phyloP scores from a whole-genome alignment of 2,113 vertebrate species.

The Hippocampus comes region DNA sequence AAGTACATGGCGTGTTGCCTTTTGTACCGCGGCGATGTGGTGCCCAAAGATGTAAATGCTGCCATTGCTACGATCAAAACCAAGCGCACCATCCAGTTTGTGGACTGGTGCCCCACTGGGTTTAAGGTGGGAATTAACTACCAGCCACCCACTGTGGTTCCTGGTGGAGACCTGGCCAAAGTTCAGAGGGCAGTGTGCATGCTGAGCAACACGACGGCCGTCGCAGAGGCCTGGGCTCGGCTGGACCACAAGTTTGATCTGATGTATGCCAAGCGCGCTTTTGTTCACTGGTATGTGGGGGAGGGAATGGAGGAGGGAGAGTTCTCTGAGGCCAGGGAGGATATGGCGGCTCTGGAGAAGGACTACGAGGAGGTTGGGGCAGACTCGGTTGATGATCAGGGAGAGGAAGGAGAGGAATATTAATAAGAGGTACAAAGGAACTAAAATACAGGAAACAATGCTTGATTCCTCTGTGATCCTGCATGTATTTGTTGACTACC shows the following conservation, averaged over 20 bases:
- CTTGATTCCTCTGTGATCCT: not conserved
- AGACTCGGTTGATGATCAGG: constrained; percentile 5
- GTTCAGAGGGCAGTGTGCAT: constrained; percentile 9
- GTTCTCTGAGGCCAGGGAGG: constrained; percentile 13
- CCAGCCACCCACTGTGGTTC: constrained; percentile 12
- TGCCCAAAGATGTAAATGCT: constrained; percentile 12
- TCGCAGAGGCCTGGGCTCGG: constrained; percentile 71
- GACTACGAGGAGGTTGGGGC: constrained; percentile 9
- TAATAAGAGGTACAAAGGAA: not conserved
- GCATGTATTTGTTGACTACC: not conserved
- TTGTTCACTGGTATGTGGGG: constrained; percentile 63
- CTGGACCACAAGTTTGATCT: constrained; percentile 79
- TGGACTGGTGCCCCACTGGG: constrained; percentile 13
- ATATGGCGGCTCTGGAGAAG: constrained; percentile 10
- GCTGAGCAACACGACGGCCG: constrained; percentile 10
- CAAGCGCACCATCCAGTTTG: constrained; percentile 17
- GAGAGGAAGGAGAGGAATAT: constrained; percentile 7
- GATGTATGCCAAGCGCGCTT: constrained; percentile 79
- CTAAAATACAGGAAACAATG: not conserved
- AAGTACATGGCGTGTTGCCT: constrained; percentile 15
- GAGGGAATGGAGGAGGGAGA: constrained; percentile 36
- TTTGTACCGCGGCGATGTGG: constrained; percentile 10
- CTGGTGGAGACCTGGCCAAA: constrained; percentile 11
- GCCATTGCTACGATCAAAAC: constrained; percentile 10
- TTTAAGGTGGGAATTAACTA: constrained; percentile 14